Conservation (phyloP, 64 coral and sea anemone genomes). For the Astreopora myriophthalma region DNA sequence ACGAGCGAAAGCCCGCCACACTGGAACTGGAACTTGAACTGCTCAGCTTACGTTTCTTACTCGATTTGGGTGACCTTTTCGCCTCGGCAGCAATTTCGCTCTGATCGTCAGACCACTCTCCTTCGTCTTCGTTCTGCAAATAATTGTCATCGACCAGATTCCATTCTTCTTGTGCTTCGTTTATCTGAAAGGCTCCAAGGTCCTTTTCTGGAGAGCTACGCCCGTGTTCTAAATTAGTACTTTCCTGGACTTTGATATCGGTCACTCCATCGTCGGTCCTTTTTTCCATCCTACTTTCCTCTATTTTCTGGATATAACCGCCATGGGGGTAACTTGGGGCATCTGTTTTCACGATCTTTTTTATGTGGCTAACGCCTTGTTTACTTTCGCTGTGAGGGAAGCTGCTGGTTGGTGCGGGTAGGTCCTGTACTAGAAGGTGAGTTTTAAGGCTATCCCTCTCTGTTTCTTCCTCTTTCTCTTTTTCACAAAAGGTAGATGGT, state of each 20-base stretch:
- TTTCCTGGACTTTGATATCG: neutral
- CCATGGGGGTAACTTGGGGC: neutral
- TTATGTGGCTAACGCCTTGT: neutral
- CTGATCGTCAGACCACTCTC: neutral
- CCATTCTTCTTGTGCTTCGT: neutral
- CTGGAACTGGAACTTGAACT: neutral
- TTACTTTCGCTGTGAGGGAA: neutral
- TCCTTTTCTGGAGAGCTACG: neutral
- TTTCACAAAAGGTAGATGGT: neutral
- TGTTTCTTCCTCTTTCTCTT: neutral
- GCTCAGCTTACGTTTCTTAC: neutral
- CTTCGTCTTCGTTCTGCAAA: neutral
- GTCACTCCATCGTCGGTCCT: neutral
- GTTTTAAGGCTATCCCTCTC: neutral
- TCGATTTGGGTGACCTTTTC: neutral
- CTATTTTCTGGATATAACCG: neutral
- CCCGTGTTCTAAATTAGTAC: neutral
- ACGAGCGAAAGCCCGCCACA: neutral
- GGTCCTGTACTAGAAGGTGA: neutral
- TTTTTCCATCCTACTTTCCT: neutral
- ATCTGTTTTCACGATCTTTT: conserved; percentile 10
- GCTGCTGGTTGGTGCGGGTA: neutral
- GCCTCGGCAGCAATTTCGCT: neutral
- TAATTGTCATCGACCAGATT: neutral
- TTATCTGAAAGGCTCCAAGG: neutral